Percentiles rank a stretch among this genome's conserved stretches.
Evolutionary conservation across 1,140 invertebrate species (phyloP).

Genomic region (Meloidogyne floridensis): DNA sequence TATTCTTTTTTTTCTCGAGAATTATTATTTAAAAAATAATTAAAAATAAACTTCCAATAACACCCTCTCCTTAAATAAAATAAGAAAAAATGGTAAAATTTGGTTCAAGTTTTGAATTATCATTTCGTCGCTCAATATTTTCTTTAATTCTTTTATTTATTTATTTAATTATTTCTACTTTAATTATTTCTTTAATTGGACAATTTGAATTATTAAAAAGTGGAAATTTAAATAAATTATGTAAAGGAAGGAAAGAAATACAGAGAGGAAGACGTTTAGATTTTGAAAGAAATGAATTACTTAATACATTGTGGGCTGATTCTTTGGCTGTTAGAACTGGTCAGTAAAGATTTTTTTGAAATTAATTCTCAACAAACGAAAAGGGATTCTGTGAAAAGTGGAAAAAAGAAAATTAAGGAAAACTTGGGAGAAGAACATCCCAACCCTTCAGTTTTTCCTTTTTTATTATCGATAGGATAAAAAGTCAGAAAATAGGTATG

Average conservation of each 20-base stretch:
- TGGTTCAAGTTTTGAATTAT: constrained; percentile 23
- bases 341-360: background rate
- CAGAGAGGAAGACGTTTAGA: constrained; percentile 14
- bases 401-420: no score
- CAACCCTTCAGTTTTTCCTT: no score
- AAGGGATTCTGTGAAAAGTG: no score
- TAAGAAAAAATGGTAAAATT: constrained; percentile 16
- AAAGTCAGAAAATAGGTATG: no score
- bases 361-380: no score
- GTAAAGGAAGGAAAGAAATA: background rate
- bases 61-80: no score
- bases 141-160: constrained; percentile 25
- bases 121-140: constrained; percentile 25
- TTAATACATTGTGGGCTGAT: constrained; percentile 20
- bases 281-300: constrained; percentile 25
- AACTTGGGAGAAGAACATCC: no score
- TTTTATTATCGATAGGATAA: no score
- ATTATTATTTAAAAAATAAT: no score
- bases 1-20: no score
- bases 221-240: background rate
- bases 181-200: constrained; percentile 16
- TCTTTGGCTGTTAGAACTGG: constrained; percentile 24
- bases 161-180: constrained; percentile 14
- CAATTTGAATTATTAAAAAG: constrained; percentile 15
- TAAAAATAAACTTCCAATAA: no score